Conservation (phyloP, 2,113 vertebrate species). For the Dicrurus megarhynchus region DNA sequence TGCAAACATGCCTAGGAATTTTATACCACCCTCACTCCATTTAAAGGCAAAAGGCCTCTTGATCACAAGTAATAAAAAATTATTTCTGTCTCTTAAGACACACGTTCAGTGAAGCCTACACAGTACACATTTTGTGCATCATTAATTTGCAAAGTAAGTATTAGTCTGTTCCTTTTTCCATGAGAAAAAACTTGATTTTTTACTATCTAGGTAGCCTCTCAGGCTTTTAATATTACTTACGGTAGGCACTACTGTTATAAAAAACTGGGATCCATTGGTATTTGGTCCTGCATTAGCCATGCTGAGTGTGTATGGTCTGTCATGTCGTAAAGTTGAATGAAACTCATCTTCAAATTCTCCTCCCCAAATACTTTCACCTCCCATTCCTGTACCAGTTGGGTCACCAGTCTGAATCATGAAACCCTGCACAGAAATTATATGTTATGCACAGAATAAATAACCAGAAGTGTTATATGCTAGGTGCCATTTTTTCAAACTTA, state of each 20-base stretch:
- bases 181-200: background rate
- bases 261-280: conserved; percentile 97
- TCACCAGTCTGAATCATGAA: conserved; percentile 99
- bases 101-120: background rate
- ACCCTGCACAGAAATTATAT: conserved; percentile 74
- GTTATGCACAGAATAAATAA: background rate
- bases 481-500: background rate
- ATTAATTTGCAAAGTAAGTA: background rate
- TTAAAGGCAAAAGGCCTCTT: background rate
- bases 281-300: conserved; percentile 95
- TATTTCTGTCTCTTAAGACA: background rate
- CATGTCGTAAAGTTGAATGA: conserved; percentile 92
- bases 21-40: background rate
- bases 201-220: background rate
- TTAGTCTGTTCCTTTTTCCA: background rate
- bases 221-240: conserved; percentile 73
- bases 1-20: background rate
- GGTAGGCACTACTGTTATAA: conserved; percentile 95
- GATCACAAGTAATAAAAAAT: background rate
- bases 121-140: background rate
- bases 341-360: conserved; percentile 99
- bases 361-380: conserved; percentile 98
- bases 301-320: conserved; percentile 96
- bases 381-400: conserved; percentile 98
- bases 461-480: background rate